Percentiles rank a stretch among this genome's conserved stretches.
Evolutionary conservation across 2,113 vertebrate species (phyloP).

Genomic region (Eulacestoma nigropectus): DNA sequence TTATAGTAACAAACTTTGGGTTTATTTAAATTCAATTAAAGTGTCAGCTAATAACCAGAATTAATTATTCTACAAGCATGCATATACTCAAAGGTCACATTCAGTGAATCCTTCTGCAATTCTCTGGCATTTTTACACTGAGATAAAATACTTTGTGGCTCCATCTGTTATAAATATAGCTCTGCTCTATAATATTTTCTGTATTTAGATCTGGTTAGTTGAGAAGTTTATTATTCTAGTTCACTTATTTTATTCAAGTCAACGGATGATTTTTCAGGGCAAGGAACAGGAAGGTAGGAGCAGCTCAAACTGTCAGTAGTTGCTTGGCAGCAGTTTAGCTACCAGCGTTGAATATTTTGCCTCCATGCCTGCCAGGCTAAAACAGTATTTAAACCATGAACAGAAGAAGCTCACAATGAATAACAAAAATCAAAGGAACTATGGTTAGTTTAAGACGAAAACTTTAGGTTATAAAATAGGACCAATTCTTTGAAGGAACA

Average conservation of each 20-base stretch:
- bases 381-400: not conserved
- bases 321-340: not conserved
- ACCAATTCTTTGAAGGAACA: not conserved
- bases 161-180: not conserved
- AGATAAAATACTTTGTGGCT: not conserved
- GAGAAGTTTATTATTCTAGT: not conserved
- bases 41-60: not conserved
- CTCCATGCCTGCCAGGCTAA: not conserved
- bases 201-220: not conserved
- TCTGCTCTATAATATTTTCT: not conserved
- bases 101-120: not conserved
- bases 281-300: not conserved
- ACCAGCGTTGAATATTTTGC: not conserved
- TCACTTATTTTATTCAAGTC: not conserved
- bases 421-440: not conserved
- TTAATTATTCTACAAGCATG: not conserved
- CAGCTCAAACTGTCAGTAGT: not conserved
- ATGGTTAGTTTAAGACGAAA: not conserved
- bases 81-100: not conserved
- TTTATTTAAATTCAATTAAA: not conserved
- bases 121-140: not conserved
- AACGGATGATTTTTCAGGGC: not conserved
- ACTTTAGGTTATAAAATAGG: not conserved
- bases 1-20: not conserved
- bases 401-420: not conserved